Evolutionary conservation across 2,797 vertebrate species (phyloP), one percentile per base, ranked within the genome.

Genomic region (Brotogeris chrysoptera): DNA sequence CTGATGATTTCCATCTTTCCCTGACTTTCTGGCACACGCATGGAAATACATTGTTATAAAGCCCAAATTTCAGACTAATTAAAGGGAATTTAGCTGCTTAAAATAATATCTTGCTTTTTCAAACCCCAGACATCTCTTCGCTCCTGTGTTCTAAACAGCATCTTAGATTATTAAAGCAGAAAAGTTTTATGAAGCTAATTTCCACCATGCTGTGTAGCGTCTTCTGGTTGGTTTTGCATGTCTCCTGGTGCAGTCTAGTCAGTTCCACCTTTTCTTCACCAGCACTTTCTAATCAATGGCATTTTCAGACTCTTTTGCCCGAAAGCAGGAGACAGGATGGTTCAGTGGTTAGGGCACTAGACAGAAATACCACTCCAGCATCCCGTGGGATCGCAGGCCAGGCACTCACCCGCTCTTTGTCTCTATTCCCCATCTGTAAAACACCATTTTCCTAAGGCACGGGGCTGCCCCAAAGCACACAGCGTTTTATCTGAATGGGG

Each of bases 51-150:
- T 49, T 63, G 65, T 63, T 87, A 61, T 39, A 94, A 96, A 95
- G 80, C 38, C 39, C 6, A 64, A 66, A 88, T 61, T 89, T 96
- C 88, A 94, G 83, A 57, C 89, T 97, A 95, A 96, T 97, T 95
- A 96, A 93, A 96, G 83, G 86, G 86, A 88, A 82, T 95, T 93
- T 80, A 84, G 88, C 95, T 88, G 47, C 30, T 88, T 82, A 61
- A 95, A 94, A 93, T 88, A 53, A 47, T 80, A 93, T 78, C 83
- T 92, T 28, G 19, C 19, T 25, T 44, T 55, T 57, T 57, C 36
- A 27, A 82, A 71, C 38, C 19, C 2, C 63, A 92, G 86, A 74
- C 82, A 65, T 85, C 52, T 78, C 80, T 46, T 85, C 59, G 57
- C 77, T 71, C 17, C 5, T 32, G 52, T 39, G 61, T 73, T 92